Evolutionary conservation across 2,888 invertebrate species (phyloP).

Genomic region (Sepiola atlantica): DNA sequence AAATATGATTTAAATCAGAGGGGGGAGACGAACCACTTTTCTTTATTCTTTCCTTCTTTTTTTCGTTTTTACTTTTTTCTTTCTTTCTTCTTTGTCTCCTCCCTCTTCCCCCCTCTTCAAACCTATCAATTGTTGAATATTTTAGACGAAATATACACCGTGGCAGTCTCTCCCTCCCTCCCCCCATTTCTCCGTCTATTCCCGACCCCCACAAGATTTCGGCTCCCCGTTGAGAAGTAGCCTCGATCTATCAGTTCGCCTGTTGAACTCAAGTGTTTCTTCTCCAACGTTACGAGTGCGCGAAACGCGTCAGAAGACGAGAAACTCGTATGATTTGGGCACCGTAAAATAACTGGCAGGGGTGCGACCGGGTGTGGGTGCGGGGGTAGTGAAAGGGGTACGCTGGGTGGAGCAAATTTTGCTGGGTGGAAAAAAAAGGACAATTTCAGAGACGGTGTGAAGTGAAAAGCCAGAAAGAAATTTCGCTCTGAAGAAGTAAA

Average conservation of each 20-base stretch:
- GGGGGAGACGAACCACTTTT: neutral
- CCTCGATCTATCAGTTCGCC: neutral
- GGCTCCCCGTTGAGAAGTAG: slow-evolving; percentile 18
- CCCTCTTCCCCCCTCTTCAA: neutral
- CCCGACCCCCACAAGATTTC: neutral
- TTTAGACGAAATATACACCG: neutral
- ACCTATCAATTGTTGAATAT: neutral
- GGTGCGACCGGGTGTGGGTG: neutral
- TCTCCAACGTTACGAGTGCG: neutral
- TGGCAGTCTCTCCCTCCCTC: neutral
- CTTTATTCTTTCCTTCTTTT: neutral
- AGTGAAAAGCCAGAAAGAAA: neutral
- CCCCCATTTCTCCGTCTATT: no score
- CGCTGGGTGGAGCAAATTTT: neutral
- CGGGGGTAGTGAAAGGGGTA: neutral
- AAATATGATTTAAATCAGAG: neutral
- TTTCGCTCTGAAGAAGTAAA: neutral
- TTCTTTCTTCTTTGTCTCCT: no score
- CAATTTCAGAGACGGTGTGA: neutral
- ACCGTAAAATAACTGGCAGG: neutral
- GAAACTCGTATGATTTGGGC: neutral
- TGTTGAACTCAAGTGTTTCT: neutral
- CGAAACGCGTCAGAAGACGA: neutral
- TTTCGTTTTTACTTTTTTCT: neutral
- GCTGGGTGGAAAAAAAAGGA: neutral